phyloP scores from a whole-genome alignment of 2,797 vertebrate genomes.

The Enteromius argenteus region DNA sequence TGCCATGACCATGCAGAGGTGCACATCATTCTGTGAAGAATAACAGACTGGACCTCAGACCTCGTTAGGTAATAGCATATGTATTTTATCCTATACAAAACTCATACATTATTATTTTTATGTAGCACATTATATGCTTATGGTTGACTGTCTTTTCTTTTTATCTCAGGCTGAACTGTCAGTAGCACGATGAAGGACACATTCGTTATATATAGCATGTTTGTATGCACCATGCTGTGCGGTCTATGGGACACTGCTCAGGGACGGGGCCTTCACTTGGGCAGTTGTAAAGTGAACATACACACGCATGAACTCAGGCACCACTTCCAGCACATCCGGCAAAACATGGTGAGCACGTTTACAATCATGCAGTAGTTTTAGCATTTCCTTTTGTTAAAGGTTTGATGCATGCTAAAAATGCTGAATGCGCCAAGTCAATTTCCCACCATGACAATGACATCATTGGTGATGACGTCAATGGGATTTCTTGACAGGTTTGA shows the following conservation, averaged over 20 bases:
- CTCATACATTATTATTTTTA: not conserved
- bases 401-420: not conserved
- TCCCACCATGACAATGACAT: conserved; percentile 10
- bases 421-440: not conserved
- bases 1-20: conserved; percentile 40
- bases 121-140: not conserved
- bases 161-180: conserved; percentile 20
- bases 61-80: conserved; percentile 42
- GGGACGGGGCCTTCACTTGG: conserved; percentile 67
- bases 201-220: not conserved
- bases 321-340: conserved; percentile 72
- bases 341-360: conserved; percentile 68
- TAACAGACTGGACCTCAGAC: conserved; percentile 15
- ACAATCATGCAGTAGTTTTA: not conserved
- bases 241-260: conserved; percentile 49
- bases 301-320: conserved; percentile 76
- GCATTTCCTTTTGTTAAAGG: not conserved
- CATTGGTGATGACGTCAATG: conserved; percentile 27
- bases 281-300: conserved; percentile 73
- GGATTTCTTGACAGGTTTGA: conserved; percentile 21
- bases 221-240: conserved; percentile 52
- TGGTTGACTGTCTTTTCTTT: not conserved
- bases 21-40: conserved; percentile 29
- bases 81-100: not conserved
- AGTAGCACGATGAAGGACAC: conserved; percentile 50